A percentile compares a stretch with the other conserved stretches of the same genome.
phyloP scores from a whole-genome alignment of 1,140 invertebrate genomes.

The Bacillus rossius region DNA sequence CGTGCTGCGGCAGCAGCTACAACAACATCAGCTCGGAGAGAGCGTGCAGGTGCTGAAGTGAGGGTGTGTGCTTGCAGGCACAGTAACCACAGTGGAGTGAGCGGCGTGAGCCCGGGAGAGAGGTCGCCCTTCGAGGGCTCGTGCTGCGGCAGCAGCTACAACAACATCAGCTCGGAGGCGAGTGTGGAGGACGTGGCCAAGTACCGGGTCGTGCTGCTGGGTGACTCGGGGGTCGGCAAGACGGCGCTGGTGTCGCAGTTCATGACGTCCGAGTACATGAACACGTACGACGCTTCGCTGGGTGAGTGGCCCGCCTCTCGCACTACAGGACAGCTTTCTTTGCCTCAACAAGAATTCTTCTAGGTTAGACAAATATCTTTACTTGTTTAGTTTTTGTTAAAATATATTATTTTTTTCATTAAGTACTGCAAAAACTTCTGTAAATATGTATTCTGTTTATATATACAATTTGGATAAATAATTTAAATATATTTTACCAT shows the following conservation, averaged over 20 bases:
- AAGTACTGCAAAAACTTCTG: no score
- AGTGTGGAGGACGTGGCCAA: slow-evolving; percentile 52
- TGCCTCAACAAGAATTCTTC: no score
- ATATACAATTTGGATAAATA: no score
- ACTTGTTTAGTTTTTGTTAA: no score
- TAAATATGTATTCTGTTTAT: no score
- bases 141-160: slow-evolving; percentile 66
- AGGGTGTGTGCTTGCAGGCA: slow-evolving; percentile 18
- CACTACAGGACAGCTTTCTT: no score
- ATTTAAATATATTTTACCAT: no score
- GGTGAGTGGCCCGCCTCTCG: slow-evolving; percentile 50
- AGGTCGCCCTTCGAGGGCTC: slow-evolving; percentile 77
- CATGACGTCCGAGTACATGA: slow-evolving; percentile 92
- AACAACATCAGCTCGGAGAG: no score
- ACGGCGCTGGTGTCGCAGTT: slow-evolving; percentile 85
- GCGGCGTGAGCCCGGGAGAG: slow-evolving; percentile 57
- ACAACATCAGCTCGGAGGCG: slow-evolving; percentile 57
- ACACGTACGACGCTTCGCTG: slow-evolving; percentile 82
- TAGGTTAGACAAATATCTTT: no score
- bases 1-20: no score
- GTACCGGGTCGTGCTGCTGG: slow-evolving; percentile 75
- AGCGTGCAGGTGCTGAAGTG: no score
- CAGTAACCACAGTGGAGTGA: slow-evolving; percentile 21
- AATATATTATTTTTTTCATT: no score
- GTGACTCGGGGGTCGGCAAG: slow-evolving; percentile 83